Percentiles rank a stretch among this genome's conserved stretches.
phyloP scores from a whole-genome alignment of 2,113 vertebrate genomes.

The Ochotona princeps region DNA sequence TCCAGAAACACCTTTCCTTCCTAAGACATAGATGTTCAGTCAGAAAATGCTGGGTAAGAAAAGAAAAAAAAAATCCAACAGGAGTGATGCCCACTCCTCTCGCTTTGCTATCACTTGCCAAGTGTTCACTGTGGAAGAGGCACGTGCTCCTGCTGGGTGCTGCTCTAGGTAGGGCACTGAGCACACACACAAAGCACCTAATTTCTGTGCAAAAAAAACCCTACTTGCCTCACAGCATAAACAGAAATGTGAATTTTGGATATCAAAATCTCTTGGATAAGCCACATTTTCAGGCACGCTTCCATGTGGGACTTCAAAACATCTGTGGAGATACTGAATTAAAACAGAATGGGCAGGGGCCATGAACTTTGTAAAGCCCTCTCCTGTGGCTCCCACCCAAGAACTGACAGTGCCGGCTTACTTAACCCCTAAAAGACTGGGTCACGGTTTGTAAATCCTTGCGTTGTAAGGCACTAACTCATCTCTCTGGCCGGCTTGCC shows the following conservation, averaged over 20 bases:
- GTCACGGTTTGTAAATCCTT: not conserved
- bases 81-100: not conserved
- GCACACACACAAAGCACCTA: not conserved
- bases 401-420: not conserved
- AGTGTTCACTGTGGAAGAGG: accelerated
- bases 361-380: not conserved
- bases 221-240: not conserved
- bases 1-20: not conserved
- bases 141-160: not conserved
- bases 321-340: too few relatives aligned
- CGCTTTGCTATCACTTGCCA: not conserved
- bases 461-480: conserved; percentile 36
- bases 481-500: not conserved
- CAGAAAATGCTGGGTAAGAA: not conserved
- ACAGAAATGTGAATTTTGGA: not conserved
- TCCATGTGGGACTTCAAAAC: too few relatives aligned
- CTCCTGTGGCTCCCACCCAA: not conserved
- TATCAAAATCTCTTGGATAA: not conserved
- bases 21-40: not conserved
- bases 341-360: too few relatives aligned
- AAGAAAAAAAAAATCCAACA: not conserved
- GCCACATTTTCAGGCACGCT: not conserved
- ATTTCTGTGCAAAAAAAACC: not conserved
- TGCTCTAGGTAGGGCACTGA: not conserved
- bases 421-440: conserved; percentile 43